Base-by-base conservation (phyloP, 1,140 invertebrate species). In the Pomacea maculata region DNA sequence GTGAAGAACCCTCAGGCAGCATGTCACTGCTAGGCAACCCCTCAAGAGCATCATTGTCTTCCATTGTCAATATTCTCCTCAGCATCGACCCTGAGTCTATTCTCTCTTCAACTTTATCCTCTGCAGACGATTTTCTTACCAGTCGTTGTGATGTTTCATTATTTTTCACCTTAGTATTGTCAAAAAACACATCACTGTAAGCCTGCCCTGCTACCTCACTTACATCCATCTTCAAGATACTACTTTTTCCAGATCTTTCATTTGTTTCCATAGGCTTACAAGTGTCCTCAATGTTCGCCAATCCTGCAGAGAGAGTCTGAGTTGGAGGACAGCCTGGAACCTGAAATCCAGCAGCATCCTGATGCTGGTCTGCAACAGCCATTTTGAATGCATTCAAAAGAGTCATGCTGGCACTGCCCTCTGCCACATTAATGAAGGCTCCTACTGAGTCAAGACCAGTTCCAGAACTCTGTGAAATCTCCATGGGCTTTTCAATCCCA, bases 1-100 rank as follows among this genome's bases (percentile, higher is more conserved):
- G 77, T 68, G 7, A 75, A 78, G 71, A 75, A 82, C 29, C 80
- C 85, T 55, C 85, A 82, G 80, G 85, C 84, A 57, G 83, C 80
- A 19, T 83, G 61, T 29, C 80, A 73, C 55, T 79, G 73, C 54
- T 79, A 84, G 21, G 85, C 34, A 68, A 64, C 55, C 12, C 74
- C 81, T 29, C 70, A 57, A 72, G 55, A 77, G 45, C 52, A 73
- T 79, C 75, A n/a, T 71, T 70, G 72, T 79, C 78, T 45, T 82
- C 78, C 61, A 79, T 75, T n/a, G 82, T 83, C 55, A 86, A 78
- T 68, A 86, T 80, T 70, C 74, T 75, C 17, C 85, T 74, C 11
- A 86, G 34, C 80, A 86, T 82, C 21, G 84, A 84, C 52, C 25
- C 34, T 71, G 77, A 21, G 72, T 55, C 78, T 83, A 70, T n/a